Conservation (phyloP, 2,888 invertebrate genomes). For the Apamea sordens region DNA sequence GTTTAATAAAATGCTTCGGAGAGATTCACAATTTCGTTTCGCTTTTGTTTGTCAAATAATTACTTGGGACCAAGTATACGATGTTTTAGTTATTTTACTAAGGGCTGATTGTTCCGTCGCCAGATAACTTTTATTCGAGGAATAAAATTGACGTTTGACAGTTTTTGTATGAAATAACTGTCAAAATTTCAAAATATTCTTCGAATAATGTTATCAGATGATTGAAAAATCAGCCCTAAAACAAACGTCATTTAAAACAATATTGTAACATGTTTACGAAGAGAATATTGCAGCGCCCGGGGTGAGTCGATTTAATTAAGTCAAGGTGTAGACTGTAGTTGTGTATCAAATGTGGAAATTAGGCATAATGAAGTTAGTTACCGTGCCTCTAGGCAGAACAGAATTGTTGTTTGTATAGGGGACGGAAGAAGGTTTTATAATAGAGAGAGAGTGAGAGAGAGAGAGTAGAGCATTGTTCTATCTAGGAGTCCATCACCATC, state of each 20-base stretch:
- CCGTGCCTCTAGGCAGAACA: neutral
- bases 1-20: constrained; percentile 35
- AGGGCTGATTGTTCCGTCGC: too few species aligned
- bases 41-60: constrained; percentile 23
- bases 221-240: too few species aligned
- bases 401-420: neutral
- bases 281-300: constrained; percentile 27
- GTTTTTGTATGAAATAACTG: neutral
- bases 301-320: constrained; percentile 46
- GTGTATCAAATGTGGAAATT: constrained; percentile 20
- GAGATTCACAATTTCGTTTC: constrained; percentile 27
- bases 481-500: neutral
- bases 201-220: too few species aligned
- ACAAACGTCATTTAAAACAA: constrained; percentile 9
- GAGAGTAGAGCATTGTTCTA: neutral
- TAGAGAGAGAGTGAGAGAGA: neutral
- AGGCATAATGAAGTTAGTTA: constrained; percentile 24
- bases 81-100: constrained; percentile 12
- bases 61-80: neutral
- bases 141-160: too few species aligned
- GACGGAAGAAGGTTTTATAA: neutral
- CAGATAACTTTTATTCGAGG: too few species aligned
- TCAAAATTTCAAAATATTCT: too few species aligned
- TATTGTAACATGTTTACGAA: constrained; percentile 32
- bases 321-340: constrained; percentile 4